Evolutionary conservation across 2,113 vertebrate species (phyloP).

Genomic region (Coturnix japonica): DNA sequence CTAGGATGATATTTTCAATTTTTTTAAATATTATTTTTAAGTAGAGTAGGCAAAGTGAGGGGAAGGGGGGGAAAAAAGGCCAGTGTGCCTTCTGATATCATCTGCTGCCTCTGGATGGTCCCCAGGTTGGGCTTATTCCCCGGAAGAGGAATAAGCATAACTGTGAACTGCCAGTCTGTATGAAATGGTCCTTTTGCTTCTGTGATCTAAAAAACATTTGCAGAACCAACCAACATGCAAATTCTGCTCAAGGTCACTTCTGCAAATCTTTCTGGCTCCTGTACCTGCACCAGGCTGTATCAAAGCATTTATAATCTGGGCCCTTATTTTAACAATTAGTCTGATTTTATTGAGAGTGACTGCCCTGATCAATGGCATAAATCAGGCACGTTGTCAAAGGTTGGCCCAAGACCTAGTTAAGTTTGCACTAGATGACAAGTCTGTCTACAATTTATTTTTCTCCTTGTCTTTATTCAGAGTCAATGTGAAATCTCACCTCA

Average conservation of each 20-base stretch:
- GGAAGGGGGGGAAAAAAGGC: neutral
- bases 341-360: neutral
- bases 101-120: neutral
- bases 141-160: neutral
- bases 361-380: neutral
- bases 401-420: neutral
- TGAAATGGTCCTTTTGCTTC: neutral
- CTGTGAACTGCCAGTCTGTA: neutral
- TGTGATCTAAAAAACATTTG: neutral
- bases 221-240: neutral
- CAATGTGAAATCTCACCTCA: neutral
- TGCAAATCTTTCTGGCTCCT: neutral
- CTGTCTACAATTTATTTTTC: slow-evolving; percentile 4
- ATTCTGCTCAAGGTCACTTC: neutral
- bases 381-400: neutral
- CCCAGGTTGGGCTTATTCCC: neutral
- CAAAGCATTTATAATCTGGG: neutral
- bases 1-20: neutral
- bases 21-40: neutral
- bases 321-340: neutral
- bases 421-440: neutral
- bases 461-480: neutral
- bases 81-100: neutral
- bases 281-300: neutral
- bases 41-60: neutral